These are phyloP conservation scores for Prionailurus bengalensis DNA, from an alignment of 2,113 vertebrate species.

Conservation along the genomic window DNA sequence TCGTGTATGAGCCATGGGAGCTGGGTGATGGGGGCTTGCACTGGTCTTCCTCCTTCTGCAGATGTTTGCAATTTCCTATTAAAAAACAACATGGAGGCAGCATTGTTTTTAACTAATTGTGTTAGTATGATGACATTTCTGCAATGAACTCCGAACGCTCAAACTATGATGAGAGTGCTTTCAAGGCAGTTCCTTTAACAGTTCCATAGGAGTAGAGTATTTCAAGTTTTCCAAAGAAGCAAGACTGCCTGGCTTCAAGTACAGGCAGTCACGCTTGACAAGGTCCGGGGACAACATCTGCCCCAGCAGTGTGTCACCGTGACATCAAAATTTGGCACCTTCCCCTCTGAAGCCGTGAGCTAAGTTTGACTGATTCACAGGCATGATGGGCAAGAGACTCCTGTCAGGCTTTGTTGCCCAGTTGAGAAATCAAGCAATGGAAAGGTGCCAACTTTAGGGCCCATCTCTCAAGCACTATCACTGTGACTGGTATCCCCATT, in stretches of 20 bases:
- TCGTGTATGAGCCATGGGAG: not conserved
- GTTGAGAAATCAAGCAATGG: not conserved
- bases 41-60: not conserved
- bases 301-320: slow-evolving; percentile 33
- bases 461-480: not conserved
- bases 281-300: slow-evolving; percentile 1
- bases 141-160: not conserved
- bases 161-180: not conserved
- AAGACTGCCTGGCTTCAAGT: not conserved
- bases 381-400: slow-evolving; percentile 24
- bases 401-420: slow-evolving; percentile 69
- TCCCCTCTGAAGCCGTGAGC: slow-evolving; percentile 29
- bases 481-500: not conserved
- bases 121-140: not conserved
- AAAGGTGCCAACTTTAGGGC: slow-evolving; percentile 54
- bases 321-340: slow-evolving; percentile 15
- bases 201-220: not conserved
- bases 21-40: not conserved
- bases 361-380: slow-evolving; percentile 45
- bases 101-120: not conserved
- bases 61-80: not conserved
- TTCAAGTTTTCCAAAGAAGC: slow-evolving; percentile 25
- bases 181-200: not conserved
- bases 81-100: not conserved
- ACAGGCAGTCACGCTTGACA: slow-evolving; percentile 36